Conservation (phyloP, 2,797 vertebrate genomes). For the Rhabdomys pumilio region DNA sequence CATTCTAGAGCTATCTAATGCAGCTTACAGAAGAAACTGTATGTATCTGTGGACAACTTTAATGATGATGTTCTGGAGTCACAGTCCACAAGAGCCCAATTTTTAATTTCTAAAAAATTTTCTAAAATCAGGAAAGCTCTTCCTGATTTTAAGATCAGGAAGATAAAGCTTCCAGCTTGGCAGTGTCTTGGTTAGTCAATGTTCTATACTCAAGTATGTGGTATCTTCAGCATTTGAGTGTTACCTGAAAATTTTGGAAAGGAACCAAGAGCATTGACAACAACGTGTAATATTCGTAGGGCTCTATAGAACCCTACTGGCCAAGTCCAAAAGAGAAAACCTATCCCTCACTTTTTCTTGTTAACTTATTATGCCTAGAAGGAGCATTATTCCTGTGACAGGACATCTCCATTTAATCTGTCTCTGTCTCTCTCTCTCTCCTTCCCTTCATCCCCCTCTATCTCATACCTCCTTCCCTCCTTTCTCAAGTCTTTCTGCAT, state of each 20-base stretch:
- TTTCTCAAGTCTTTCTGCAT: neutral
- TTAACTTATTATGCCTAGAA: neutral
- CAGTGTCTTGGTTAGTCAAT: neutral
- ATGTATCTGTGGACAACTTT: constrained; percentile 74
- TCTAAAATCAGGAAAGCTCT: neutral
- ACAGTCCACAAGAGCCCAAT: neutral
- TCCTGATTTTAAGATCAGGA: too few relatives aligned
- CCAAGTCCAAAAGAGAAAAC: neutral
- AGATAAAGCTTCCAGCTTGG: neutral
- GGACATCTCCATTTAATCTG: neutral
- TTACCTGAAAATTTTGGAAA: neutral
- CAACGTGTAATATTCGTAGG: neutral
- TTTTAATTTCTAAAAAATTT: constrained; percentile 57
- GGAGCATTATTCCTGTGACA: neutral
- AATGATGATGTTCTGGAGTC: constrained; percentile 46
- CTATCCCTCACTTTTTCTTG: neutral
- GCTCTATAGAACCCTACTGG: neutral
- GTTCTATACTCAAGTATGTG: neutral
- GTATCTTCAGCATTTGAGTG: neutral
- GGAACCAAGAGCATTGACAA: neutral
- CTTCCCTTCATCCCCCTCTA: too few relatives aligned
- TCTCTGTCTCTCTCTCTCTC: neutral
- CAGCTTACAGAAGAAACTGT: constrained; percentile 69
- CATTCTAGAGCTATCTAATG: constrained; percentile 75
- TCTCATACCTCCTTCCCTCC: neutral